Percentiles rank a stretch among this genome's conserved stretches.
These are phyloP conservation scores for Myopa testacea DNA, from an alignment of 2,888 invertebrate species.

Conservation along the genomic window DNA sequence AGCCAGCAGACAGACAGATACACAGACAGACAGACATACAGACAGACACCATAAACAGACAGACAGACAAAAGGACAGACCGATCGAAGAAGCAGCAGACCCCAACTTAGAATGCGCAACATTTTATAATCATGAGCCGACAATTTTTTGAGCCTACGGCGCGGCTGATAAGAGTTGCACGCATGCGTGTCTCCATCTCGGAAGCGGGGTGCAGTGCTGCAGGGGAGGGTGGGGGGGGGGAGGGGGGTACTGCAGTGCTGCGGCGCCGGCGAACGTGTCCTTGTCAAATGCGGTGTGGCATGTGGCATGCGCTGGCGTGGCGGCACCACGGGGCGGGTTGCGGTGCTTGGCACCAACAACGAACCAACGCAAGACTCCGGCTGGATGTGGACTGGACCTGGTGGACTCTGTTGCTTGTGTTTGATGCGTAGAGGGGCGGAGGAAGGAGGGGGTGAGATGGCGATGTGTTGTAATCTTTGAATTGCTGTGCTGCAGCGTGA, in stretches of 20 bases:
- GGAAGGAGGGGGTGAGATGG: too few relatives aligned
- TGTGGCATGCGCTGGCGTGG: neutral
- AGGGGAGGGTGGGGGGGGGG: too few relatives aligned
- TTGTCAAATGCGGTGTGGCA: constrained; percentile 8
- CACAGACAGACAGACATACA: too few relatives aligned
- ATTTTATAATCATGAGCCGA: neutral
- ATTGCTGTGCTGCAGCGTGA: too few relatives aligned
- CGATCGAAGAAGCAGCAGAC: neutral
- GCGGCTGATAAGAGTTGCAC: constrained; percentile 26
- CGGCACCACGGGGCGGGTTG: too few relatives aligned
- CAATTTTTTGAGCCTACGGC: neutral
- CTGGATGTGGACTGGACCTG: too few relatives aligned
- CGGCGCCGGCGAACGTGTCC: constrained; percentile 25
- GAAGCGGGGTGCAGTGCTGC: neutral
- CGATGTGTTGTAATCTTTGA: too few relatives aligned
- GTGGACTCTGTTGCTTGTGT: neutral
- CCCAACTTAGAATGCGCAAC: neutral
- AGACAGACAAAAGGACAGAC: neutral
- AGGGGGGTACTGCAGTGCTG: neutral
- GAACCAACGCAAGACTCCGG: too few relatives aligned
- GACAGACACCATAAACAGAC: too few relatives aligned
- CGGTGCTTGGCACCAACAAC: neutral
- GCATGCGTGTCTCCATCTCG: neutral
- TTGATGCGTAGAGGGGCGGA: neutral
- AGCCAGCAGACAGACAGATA: too few relatives aligned